Evolutionary conservation across 2,888 invertebrate species (phyloP).

Genomic region (Lithophane semibrunnea): DNA sequence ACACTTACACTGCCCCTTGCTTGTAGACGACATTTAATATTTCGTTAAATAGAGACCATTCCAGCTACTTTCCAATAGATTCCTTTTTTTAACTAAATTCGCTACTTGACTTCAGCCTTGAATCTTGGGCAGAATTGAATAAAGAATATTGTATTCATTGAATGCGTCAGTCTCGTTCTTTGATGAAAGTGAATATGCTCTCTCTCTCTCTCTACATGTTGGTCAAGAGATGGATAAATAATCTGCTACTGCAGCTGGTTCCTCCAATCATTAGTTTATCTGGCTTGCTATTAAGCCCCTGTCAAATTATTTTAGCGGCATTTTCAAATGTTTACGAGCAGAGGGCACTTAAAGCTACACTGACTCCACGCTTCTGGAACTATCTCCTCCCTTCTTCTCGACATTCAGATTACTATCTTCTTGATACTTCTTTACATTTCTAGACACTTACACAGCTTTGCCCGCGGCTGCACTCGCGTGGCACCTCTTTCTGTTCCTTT

Average conservation of each 20-base stretch:
- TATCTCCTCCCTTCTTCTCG: conserved; percentile 19
- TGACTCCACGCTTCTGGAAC: conserved; percentile 38
- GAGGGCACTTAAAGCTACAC: conserved; percentile 20
- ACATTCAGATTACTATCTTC: conserved; percentile 7
- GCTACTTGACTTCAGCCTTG: not conserved
- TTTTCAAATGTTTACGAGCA: conserved; percentile 31
- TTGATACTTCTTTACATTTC: conserved; percentile 33
- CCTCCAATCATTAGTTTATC: not conserved
- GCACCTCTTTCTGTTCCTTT: conserved; percentile 40
- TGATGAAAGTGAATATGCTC: not conserved
- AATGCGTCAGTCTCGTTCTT: not conserved
- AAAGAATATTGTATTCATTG: not conserved
- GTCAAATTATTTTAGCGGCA: not conserved
- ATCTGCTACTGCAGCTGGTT: not conserved
- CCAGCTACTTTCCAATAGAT: not conserved
- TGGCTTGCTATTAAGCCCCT: not conserved
- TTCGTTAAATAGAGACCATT: not conserved
- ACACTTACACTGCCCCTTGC: conserved; percentile 52
- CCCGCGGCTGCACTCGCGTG: conserved; percentile 54
- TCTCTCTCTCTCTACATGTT: not conserved
- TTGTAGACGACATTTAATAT: conserved; percentile 30
- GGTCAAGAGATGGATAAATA: not conserved
- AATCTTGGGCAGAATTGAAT: not conserved
- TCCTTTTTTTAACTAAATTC: not conserved
- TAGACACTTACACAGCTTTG: conserved; percentile 52